Conservation (phyloP, 2,888 invertebrate species). For the Eupithecia centaureata region DNA sequence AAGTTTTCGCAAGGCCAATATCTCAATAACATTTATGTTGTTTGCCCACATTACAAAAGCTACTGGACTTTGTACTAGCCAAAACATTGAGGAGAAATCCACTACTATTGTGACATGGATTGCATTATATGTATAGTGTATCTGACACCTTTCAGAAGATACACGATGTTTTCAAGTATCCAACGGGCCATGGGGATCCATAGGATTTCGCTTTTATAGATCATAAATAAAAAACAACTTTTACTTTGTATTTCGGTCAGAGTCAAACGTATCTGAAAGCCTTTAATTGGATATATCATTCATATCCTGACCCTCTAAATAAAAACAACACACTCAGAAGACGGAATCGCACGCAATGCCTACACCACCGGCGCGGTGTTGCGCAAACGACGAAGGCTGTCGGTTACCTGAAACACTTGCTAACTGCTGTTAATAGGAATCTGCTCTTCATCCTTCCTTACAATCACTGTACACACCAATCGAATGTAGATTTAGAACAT, state of each 20-base stretch:
- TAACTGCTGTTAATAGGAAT: constrained; percentile 59
- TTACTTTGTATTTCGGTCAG: neutral
- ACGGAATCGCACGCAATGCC: constrained; percentile 56
- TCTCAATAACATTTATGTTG: neutral
- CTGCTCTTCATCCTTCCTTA: neutral
- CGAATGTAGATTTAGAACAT: neutral
- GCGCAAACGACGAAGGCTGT: constrained; percentile 66
- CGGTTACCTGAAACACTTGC: constrained; percentile 65
- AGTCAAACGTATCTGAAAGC: neutral
- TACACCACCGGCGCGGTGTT: constrained; percentile 50
- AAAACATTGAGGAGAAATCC: neutral
- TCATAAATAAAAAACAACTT: neutral
- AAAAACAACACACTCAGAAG: neutral
- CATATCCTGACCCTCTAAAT: neutral
- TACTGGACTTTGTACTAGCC: neutral
- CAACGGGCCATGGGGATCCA: too few relatives aligned
- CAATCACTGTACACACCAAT: neutral
- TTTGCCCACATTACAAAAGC: neutral
- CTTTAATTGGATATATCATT: neutral
- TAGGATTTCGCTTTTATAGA: neutral
- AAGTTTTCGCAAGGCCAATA: constrained; percentile 37
- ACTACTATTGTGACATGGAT: too few relatives aligned
- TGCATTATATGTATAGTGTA: neutral
- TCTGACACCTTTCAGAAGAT: neutral
- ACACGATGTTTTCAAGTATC: too few relatives aligned